A percentile compares a stretch with the other conserved stretches of the same genome.
phyloP scores from a whole-genome alignment of 2,113 vertebrate species.

The Cromileptes altivelis region DNA sequence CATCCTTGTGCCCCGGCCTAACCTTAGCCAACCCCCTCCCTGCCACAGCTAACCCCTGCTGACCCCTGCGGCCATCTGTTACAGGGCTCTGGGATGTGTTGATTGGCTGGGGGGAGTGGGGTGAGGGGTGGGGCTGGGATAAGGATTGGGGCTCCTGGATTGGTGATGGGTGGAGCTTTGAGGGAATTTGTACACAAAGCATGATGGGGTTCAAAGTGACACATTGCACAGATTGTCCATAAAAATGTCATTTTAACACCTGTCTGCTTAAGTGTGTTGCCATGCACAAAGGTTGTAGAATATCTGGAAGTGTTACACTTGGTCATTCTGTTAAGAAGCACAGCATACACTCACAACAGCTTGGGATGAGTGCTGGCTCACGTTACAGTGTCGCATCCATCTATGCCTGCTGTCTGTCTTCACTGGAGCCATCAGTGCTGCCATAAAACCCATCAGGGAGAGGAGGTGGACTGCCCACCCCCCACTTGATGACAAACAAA shows the following conservation, averaged over 20 bases:
- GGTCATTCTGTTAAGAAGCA: slow-evolving; percentile 1
- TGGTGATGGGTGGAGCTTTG: slow-evolving; percentile 26
- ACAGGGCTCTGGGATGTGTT: slow-evolving; percentile 60
- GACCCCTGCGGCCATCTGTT: slow-evolving; percentile 82
- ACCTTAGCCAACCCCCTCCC: slow-evolving; percentile 71
- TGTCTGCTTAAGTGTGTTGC: background rate
- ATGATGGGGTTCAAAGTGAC: slow-evolving; percentile 18
- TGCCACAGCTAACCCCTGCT: slow-evolving; percentile 52
- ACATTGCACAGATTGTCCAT: background rate
- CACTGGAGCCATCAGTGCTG: slow-evolving; percentile 39
- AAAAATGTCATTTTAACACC: slow-evolving; percentile 15
- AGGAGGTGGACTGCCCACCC: background rate
- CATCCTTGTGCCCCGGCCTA: slow-evolving; percentile 70
- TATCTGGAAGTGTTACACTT: background rate
- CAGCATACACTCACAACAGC: slow-evolving; percentile 35
- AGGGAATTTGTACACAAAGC: slow-evolving; percentile 26
- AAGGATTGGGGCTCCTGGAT: slow-evolving; percentile 26
- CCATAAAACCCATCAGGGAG: slow-evolving; percentile 22
- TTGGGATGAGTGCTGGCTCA: slow-evolving; percentile 35
- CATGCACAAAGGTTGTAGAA: background rate
- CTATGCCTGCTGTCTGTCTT: slow-evolving; percentile 39
- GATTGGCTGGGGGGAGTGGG: slow-evolving; percentile 59
- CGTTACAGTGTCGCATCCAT: slow-evolving; percentile 47
- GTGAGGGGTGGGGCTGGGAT: background rate
- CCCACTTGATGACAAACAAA: background rate